Conservation (phyloP, 2,797 vertebrate species). For the Anomalospiza imberbis region DNA sequence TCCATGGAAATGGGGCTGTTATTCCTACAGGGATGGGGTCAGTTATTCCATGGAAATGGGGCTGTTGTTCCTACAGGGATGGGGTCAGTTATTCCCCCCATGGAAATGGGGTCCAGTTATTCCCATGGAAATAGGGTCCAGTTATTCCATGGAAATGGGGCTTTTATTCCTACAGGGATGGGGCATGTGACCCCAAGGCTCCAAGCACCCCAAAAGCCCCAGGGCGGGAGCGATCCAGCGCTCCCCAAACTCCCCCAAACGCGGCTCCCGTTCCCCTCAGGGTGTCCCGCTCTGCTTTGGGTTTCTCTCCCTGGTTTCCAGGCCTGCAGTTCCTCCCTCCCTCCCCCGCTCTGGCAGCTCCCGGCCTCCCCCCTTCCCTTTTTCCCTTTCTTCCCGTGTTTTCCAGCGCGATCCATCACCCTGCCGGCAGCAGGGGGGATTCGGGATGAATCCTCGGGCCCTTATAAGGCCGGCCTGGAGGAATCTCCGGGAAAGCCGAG, state of each 20-base stretch:
- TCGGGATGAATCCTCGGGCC: not conserved
- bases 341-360: not conserved
- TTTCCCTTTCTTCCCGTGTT: not conserved
- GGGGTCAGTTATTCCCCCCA: too few species aligned
- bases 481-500: not conserved
- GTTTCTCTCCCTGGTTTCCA: not conserved
- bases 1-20: too few species aligned
- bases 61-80: not conserved
- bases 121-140: too few species aligned
- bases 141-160: accelerated
- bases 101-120: too few species aligned
- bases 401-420: not conserved
- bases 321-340: not conserved
- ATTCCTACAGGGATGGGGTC: not conserved
- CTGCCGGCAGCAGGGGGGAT: not conserved
- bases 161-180: too few species aligned
- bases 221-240: not conserved
- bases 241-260: not conserved
- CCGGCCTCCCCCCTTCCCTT: not conserved
- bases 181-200: not conserved
- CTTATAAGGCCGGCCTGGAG: conserved; percentile 27
- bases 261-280: not conserved
- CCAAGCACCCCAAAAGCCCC: not conserved
- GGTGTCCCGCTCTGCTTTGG: too few species aligned
- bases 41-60: too few species aligned